Base-by-base conservation (phyloP, 2,113 vertebrate species). In the Cisticola juncidis region DNA sequence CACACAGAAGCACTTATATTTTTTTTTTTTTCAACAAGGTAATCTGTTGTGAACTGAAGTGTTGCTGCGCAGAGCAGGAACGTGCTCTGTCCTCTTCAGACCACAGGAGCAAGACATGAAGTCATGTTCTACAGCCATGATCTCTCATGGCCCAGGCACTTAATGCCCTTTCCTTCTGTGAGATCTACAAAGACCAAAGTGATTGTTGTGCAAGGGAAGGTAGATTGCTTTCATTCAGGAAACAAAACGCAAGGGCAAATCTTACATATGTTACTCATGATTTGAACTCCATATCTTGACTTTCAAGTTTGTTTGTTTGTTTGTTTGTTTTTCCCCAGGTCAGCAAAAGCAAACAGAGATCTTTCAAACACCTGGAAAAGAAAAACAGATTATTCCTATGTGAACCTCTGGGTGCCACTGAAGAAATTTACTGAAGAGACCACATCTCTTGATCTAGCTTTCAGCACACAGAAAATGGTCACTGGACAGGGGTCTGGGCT, bases 41-140 rank as follows among this genome's bases (percentile, higher is more conserved):
- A 4, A 57, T 42, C 21, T 38, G 4, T 40, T 36, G 5, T 79
- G 28, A 77, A n/a, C 9, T 29, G 11, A 58, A 57, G 3, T 40
- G 25, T 10, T 81, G 12, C 29, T 87, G 11, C 3, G 2, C 3
- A 38, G 23, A 71, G 28, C 3, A 57, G 26, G 35, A 72, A 20
- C 0, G 0, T 47, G 8, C 11, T 24, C 26, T 44, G 25, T 70
- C 9, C 8, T 61, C 6, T n/a, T 70, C 31, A 47, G 11, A 33
- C 9, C 47, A 4, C 35, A 73, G 35, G 40, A 70, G 5, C 0
- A 0, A 60, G 16, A 44, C 17, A 50, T 19, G 24, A 42, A 17
- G 11, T 2, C 17, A 7, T 45, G 29, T 47, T 40, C 6, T 45
- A 51, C n/a, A 84, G 11, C 9, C n/a, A 8, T 25, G n/a, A 51